Evolutionary conservation across 1,140 invertebrate genomes (phyloP).

Genomic region (Calephelis nemesis): DNA sequence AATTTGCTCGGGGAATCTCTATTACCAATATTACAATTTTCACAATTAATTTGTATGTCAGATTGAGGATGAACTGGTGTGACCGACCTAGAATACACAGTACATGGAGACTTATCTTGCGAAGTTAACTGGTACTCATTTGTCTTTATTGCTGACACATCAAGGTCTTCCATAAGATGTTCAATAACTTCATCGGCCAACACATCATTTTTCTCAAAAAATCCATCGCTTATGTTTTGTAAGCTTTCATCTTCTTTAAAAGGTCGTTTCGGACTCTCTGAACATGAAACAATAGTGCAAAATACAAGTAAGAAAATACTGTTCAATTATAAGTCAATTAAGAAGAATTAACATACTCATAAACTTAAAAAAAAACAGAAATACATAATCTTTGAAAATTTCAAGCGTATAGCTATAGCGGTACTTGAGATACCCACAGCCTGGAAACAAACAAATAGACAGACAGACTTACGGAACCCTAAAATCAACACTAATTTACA

Average conservation of each 20-base stretch:
- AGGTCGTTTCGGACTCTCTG: background rate
- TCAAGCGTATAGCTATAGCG: background rate
- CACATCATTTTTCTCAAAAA: background rate
- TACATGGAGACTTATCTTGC: background rate
- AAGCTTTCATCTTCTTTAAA: slow-evolving; percentile 8
- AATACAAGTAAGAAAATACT: too few relatives aligned
- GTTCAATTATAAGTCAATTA: too few relatives aligned
- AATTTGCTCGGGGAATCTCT: too few relatives aligned
- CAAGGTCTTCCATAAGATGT: slow-evolving; percentile 1
- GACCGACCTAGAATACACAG: background rate
- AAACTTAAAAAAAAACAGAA: background rate
- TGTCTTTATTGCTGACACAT: background rate
- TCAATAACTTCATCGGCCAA: slow-evolving; percentile 8
- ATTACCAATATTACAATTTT: background rate
- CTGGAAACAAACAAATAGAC: too few relatives aligned
- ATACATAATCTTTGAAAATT: background rate
- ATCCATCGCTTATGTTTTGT: background rate
- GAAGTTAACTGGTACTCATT: slow-evolving; percentile 5
- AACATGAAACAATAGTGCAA: too few relatives aligned
- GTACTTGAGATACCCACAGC: too few relatives aligned
- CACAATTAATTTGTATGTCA: slow-evolving; percentile 2
- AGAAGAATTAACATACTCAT: background rate
- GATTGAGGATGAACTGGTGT: background rate
- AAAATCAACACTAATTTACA: background rate
- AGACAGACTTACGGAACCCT: background rate